phyloP scores from a whole-genome alignment of 2,797 vertebrate genomes.

The Mastacembelus armatus region DNA sequence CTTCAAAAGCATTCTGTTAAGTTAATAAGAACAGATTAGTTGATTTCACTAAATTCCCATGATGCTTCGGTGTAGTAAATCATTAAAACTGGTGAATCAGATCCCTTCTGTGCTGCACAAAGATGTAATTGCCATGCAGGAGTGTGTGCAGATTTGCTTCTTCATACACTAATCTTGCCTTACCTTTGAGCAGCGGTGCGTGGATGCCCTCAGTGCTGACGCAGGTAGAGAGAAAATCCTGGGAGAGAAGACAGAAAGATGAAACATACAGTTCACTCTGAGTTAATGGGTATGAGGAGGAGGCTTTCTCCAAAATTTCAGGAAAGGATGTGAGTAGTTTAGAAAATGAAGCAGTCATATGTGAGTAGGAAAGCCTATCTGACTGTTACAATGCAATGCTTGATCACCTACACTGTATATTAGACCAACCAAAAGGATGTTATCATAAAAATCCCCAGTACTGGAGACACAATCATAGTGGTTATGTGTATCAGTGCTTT shows the following conservation, averaged over 20 bases:
- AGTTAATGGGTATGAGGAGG: slow-evolving; percentile 9
- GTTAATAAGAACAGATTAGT: too few relatives aligned
- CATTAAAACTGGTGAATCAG: slow-evolving; percentile 40
- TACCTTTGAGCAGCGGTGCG: background rate
- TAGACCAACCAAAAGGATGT: background rate
- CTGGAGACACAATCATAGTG: slow-evolving; percentile 3
- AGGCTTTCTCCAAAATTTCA: background rate
- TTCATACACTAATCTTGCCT: background rate
- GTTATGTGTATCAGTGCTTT: slow-evolving; percentile 8
- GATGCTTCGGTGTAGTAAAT: too few relatives aligned
- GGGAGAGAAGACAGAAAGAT: slow-evolving; percentile 20
- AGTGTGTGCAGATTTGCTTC: background rate
- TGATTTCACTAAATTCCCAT: too few relatives aligned
- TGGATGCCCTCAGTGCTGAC: slow-evolving; percentile 9
- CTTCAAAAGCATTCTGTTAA: too few relatives aligned
- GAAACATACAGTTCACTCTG: slow-evolving; percentile 17
- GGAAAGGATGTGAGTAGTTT: background rate
- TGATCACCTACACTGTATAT: background rate
- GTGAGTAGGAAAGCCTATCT: background rate
- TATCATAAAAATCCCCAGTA: slow-evolving; percentile 21
- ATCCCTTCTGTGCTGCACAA: slow-evolving; percentile 9
- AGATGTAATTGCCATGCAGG: background rate
- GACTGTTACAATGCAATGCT: background rate
- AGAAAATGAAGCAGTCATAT: background rate
- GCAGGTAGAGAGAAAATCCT: background rate